These are phyloP conservation scores for Drosophila sp. DNA, from an alignment of 1,140 invertebrate genomes.

Conservation along the genomic window DNA sequence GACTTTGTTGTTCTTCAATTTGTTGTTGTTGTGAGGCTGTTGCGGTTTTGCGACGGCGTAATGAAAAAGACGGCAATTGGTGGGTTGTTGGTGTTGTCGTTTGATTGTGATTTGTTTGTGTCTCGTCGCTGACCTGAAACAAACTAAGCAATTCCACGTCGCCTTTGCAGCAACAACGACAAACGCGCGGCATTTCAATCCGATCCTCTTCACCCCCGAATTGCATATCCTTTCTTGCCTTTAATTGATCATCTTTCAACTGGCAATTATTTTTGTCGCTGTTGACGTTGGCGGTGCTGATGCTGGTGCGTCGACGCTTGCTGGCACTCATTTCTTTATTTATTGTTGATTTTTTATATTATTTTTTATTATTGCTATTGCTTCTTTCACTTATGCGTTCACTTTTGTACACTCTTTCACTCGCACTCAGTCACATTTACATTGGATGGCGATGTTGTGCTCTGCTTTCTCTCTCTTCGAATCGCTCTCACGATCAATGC, in stretches of 20 bases:
- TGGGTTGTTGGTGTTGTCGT: constrained; percentile 22
- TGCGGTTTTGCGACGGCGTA: constrained; percentile 15
- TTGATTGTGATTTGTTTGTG: constrained; percentile 17
- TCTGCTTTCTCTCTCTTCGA: constrained; percentile 21
- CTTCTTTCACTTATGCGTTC: constrained; percentile 40
- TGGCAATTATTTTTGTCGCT: constrained; percentile 8
- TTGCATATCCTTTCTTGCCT: constrained; percentile 18
- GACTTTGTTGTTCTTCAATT: constrained; percentile 12
- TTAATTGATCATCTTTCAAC: constrained; percentile 16
- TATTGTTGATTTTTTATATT: constrained; percentile 38
- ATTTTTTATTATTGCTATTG: constrained; percentile 24
- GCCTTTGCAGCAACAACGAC: constrained; percentile 68
- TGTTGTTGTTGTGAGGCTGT: constrained; percentile 30
- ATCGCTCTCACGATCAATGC: constrained; percentile 17
- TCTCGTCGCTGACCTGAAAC: constrained; percentile 47
- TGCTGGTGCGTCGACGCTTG: constrained; percentile 43
- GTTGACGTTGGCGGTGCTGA: not conserved
- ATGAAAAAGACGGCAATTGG: constrained; percentile 12
- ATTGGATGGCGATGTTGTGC: constrained; percentile 9
- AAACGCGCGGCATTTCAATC: constrained; percentile 61
- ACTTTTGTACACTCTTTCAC: constrained; percentile 50
- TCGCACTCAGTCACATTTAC: constrained; percentile 31
- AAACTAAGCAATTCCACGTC: constrained; percentile 61
- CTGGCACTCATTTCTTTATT: constrained; percentile 66
- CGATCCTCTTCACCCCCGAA: constrained; percentile 16